A percentile compares a stretch with the other conserved stretches of the same genome.
These are phyloP conservation scores for Ligdia adustata DNA, from an alignment of 2,888 invertebrate genomes.

Conservation along the genomic window DNA sequence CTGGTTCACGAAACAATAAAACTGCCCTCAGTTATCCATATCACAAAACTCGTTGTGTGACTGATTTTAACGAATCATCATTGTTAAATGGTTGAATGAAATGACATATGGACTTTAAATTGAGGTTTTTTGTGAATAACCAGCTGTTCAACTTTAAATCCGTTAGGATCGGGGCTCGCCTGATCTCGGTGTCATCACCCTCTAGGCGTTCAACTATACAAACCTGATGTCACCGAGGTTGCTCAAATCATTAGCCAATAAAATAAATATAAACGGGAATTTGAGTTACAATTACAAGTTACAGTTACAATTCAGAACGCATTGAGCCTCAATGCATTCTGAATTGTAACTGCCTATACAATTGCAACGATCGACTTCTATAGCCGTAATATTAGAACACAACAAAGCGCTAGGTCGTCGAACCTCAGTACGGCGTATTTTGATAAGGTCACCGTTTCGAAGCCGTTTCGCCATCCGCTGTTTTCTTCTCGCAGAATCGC, in stretches of 20 bases:
- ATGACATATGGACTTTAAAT: slow-evolving; percentile 32
- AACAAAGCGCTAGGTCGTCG: slow-evolving; percentile 57
- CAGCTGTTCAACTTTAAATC: slow-evolving; percentile 17
- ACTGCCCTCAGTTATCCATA: slow-evolving; percentile 57
- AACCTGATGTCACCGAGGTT: slow-evolving; percentile 27
- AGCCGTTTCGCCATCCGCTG: slow-evolving; percentile 66
- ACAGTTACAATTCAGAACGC: slow-evolving; percentile 39
- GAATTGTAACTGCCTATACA: slow-evolving; percentile 38
- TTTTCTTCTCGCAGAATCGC: slow-evolving; percentile 60
- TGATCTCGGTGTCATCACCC: slow-evolving; percentile 41
- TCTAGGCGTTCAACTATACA: slow-evolving; percentile 19
- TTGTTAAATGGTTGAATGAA: slow-evolving; percentile 43
- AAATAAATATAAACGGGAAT: too few relatives aligned
- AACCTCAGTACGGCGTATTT: slow-evolving; percentile 58
- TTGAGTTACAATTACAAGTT: too few relatives aligned
- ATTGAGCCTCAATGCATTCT: slow-evolving; percentile 40
- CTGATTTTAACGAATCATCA: slow-evolving; percentile 45
- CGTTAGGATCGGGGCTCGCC: slow-evolving; percentile 11
- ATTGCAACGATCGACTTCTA: slow-evolving; percentile 32
- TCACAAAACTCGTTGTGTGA: slow-evolving; percentile 54
- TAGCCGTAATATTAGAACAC: slow-evolving; percentile 42
- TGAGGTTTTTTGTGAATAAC: slow-evolving; percentile 15
- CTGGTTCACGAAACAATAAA: slow-evolving; percentile 78
- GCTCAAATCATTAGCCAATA: slow-evolving; percentile 38
- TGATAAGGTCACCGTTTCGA: slow-evolving; percentile 77